Percentiles rank a stretch among this genome's conserved stretches.
These are phyloP conservation scores for Anguilla pacifica DNA, from an alignment of 2,797 vertebrate species.

Conservation along the genomic window DNA sequence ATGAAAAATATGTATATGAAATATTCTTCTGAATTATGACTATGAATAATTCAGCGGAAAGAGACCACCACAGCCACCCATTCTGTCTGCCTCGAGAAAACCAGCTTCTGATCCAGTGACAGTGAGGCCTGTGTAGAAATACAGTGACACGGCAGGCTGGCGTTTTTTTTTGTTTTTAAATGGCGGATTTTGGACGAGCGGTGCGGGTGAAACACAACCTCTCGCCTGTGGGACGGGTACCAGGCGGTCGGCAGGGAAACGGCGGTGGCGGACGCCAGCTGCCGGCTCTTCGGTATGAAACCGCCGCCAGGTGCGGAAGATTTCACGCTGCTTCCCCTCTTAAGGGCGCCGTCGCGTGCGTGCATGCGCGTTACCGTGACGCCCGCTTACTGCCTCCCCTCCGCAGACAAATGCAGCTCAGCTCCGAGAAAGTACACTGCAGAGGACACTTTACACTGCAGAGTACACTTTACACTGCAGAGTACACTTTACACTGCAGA, in stretches of 20 bases:
- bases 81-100: no score
- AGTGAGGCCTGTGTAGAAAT: no score
- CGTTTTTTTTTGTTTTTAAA: not conserved
- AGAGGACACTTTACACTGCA: not conserved
- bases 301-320: constrained; percentile 10
- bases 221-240: not conserved
- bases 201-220: not conserved
- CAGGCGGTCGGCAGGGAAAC: not conserved
- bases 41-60: no score
- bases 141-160: no score
- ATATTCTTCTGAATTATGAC: no score
- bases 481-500: no score
- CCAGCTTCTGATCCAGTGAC: no score
- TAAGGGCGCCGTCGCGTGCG: constrained; percentile 2
- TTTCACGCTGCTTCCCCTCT: not conserved
- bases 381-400: not conserved
- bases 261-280: not conserved
- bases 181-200: not conserved
- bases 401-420: not conserved
- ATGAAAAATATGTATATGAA: no score
- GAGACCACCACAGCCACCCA: no score
- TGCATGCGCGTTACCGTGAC: not conserved
- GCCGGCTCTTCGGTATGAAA: not conserved
- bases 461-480: no score
- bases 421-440: not conserved